phyloP scores from a whole-genome alignment of 2,888 invertebrate genomes.

The Caenorhabditis angaria region DNA sequence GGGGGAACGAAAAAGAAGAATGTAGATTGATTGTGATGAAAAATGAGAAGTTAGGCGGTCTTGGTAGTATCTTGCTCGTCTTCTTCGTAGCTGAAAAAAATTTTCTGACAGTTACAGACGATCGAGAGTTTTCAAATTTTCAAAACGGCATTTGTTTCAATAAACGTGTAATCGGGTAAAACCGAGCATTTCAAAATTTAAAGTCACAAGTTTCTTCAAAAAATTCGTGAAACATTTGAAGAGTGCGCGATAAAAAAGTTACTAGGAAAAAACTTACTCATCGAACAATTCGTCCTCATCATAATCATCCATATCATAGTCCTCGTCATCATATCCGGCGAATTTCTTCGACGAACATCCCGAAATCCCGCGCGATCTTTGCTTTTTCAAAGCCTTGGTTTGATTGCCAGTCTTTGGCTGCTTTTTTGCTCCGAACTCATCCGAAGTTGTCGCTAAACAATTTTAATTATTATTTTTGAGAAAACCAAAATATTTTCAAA shows the following conservation, averaged over 20 bases:
- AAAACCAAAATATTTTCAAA: neutral
- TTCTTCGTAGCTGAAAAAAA: constrained; percentile 21
- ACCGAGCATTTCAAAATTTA: no score
- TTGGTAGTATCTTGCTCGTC: neutral
- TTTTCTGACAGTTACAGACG: constrained; percentile 11
- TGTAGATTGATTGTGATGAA: neutral
- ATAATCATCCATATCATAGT: constrained; percentile 17
- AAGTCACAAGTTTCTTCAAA: no score
- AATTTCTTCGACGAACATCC: constrained; percentile 35
- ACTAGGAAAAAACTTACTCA: constrained; percentile 12
- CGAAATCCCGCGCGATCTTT: constrained; percentile 38
- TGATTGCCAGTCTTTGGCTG: constrained; percentile 28
- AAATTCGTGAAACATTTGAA: no score
- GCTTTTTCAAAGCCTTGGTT: constrained; percentile 38
- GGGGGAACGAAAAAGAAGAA: neutral
- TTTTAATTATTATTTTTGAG: neutral
- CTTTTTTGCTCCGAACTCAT: constrained; percentile 20
- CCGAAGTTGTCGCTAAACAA: constrained; percentile 25
- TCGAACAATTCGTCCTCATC: constrained; percentile 29
- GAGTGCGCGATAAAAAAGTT: no score
- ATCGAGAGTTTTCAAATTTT: constrained; percentile 15
- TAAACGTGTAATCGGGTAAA: no score
- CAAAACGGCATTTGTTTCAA: no score
- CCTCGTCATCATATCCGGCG: constrained; percentile 25
- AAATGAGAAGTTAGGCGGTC: neutral